Percentiles rank a stretch among this genome's conserved stretches.
These are phyloP conservation scores for Lagria hirta DNA, from an alignment of 2,888 invertebrate species.

Conservation along the genomic window DNA sequence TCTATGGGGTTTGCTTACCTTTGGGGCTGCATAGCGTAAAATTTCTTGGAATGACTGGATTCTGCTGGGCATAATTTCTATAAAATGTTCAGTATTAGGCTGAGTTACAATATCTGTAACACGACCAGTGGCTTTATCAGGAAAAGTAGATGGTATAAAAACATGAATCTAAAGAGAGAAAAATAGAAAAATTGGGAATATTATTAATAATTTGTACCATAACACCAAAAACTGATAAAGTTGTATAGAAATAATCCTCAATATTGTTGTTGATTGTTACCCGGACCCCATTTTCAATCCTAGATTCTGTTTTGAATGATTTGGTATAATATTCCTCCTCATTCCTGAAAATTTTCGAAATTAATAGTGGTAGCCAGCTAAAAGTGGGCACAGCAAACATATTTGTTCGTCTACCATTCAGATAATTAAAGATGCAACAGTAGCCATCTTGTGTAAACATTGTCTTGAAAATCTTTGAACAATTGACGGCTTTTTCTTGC, in stretches of 20 bases:
- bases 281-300: background rate
- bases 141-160: constrained; percentile 13
- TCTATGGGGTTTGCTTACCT: too few species aligned
- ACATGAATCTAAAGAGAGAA: constrained; percentile 4
- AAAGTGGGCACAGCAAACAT: too few species aligned
- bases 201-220: too few species aligned
- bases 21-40: constrained; percentile 2
- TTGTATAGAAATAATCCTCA: constrained; percentile 1
- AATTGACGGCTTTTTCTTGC: background rate
- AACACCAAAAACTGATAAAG: background rate
- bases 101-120: constrained; percentile 6
- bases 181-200: background rate
- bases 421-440: background rate
- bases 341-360: too few species aligned
- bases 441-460: background rate
- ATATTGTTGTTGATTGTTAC: background rate
- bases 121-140: constrained; percentile 11
- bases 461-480: background rate
- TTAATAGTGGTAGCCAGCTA: too few species aligned
- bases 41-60: constrained; percentile 7
- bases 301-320: background rate
- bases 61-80: constrained; percentile 13
- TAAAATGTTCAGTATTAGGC: constrained; percentile 10
- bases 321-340: background rate
- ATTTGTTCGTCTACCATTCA: too few species aligned